Percentiles rank a stretch among this genome's conserved stretches.
Evolutionary conservation across 2,888 invertebrate species (phyloP).

Genomic region (Ectemnius lituratus): DNA sequence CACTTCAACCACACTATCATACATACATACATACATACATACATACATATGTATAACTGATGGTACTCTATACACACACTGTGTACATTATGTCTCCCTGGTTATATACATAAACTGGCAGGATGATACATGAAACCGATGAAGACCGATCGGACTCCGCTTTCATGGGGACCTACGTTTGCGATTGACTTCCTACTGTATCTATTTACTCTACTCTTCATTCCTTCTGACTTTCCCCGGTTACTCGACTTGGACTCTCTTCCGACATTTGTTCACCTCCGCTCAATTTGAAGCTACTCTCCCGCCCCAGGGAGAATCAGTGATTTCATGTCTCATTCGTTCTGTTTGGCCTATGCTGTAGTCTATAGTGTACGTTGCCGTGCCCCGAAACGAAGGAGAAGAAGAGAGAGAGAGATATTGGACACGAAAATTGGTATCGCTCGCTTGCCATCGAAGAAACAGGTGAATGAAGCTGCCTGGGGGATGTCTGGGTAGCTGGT

Average conservation of each 20-base stretch:
- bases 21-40: slow-evolving; percentile 7
- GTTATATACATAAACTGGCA: slow-evolving; percentile 17
- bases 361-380: not conserved
- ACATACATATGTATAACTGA: slow-evolving; percentile 14
- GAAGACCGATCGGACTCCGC: slow-evolving; percentile 33
- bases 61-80: not conserved
- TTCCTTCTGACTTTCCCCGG: slow-evolving; percentile 32
- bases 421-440: not conserved
- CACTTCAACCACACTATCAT: slow-evolving; percentile 13
- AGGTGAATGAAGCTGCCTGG: too few species aligned
- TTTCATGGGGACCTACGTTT: slow-evolving; percentile 13
- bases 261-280: slow-evolving; percentile 48
- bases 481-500: too few species aligned
- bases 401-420: not conserved
- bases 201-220: slow-evolving; percentile 34
- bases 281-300: slow-evolving; percentile 46
- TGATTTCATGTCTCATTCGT: not conserved
- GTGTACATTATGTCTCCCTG: not conserved
- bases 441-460: too few species aligned
- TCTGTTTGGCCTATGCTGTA: not conserved
- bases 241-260: slow-evolving; percentile 33
- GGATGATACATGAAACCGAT: not conserved
- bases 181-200: slow-evolving; percentile 34
- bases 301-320: not conserved
- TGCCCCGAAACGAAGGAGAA: too few species aligned